Evolutionary conservation across 2,888 invertebrate genomes (phyloP), one percentile per base, ranked within the genome.

Genomic region (Orgyia antiqua): DNA sequence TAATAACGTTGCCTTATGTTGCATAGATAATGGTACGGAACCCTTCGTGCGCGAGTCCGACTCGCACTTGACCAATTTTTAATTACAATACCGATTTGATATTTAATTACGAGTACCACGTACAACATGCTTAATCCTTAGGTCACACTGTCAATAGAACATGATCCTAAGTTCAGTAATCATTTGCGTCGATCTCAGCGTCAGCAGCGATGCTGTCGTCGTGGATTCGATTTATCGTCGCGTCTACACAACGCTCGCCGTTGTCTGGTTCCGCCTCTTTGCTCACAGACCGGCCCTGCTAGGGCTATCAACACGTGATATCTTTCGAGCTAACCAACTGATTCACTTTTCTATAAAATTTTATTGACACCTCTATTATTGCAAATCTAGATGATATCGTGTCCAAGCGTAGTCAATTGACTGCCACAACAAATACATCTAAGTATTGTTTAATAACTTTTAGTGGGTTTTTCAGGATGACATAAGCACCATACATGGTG

Each of bases 211-310:
- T 56, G 63, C 67, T 74, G 79, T 82, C 80, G 72, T 67, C 68
- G 76, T 68, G 64, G 61, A 66, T 74, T 74, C 69, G 65, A 82
- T 80, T 80, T 80, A 83, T 76, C 59, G 70, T 44, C 39, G 44
- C 44, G 45, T 39, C 46, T 40, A 58, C 63, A 80, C 79, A 79
- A 78, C 61, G 76, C 63, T 46, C 56, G 48, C 61, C 68, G 68
- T 75, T 78, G 76, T 78, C 53, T 50, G 62, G 68, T 72, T 71
- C 72, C 70, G 68, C 71, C 68, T 75, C 69, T 62, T 72, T 68
- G 67, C 59, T 27, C 36, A 18, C 49, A 49, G 39, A 39, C 46
- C 51, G 40, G 39, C 45, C 32, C 58, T 40, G 51, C 33, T 61
- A 77, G 77, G 75, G 73, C 63, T 79, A 68, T 69, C 75, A 50